A percentile compares a stretch with the other conserved stretches of the same genome.
These are phyloP conservation scores for Dendrocopos noguchii DNA, from an alignment of 2,113 vertebrate genomes.

Conservation along the genomic window DNA sequence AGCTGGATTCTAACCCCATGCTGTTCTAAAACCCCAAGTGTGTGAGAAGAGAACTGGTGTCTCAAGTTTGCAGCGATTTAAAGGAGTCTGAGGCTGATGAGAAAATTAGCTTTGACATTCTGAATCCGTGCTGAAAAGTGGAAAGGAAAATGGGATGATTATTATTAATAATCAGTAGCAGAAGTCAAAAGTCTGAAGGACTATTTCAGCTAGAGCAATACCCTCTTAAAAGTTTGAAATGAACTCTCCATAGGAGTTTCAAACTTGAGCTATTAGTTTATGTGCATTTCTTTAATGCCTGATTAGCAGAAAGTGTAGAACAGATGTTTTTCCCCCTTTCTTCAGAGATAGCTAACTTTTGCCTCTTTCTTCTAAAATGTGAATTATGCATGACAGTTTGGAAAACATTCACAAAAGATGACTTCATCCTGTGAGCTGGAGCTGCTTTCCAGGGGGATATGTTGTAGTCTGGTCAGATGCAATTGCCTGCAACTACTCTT, in stretches of 20 bases:
- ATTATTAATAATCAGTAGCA: conserved; percentile 63
- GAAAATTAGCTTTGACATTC: conserved; percentile 66
- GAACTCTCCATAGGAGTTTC: conserved; percentile 13
- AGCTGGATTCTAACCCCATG: background rate
- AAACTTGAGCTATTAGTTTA: background rate
- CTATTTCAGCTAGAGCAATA: background rate
- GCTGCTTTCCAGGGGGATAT: conserved; percentile 42
- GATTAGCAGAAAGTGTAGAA: conserved; percentile 33
- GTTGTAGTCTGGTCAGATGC: conserved; percentile 4
- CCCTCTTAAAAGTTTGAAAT: conserved; percentile 52
- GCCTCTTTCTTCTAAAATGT: conserved; percentile 49
- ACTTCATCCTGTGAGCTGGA: conserved; percentile 30
- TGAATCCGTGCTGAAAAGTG: conserved; percentile 47
- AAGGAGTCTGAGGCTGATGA: conserved; percentile 40
- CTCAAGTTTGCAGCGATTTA: background rate
- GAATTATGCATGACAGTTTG: conserved; percentile 50
- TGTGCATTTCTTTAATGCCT: conserved; percentile 19
- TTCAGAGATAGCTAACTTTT: conserved; percentile 32
- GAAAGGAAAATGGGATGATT: conserved; percentile 29
- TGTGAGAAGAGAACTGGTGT: background rate
- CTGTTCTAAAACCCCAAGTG: background rate
- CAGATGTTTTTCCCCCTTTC: conserved; percentile 37
- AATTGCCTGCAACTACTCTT: background rate
- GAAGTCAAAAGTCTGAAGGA: conserved; percentile 63
- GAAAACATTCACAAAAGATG: conserved; percentile 51